Conservation (phyloP, 2,888 invertebrate species). For the Acleris literana region DNA sequence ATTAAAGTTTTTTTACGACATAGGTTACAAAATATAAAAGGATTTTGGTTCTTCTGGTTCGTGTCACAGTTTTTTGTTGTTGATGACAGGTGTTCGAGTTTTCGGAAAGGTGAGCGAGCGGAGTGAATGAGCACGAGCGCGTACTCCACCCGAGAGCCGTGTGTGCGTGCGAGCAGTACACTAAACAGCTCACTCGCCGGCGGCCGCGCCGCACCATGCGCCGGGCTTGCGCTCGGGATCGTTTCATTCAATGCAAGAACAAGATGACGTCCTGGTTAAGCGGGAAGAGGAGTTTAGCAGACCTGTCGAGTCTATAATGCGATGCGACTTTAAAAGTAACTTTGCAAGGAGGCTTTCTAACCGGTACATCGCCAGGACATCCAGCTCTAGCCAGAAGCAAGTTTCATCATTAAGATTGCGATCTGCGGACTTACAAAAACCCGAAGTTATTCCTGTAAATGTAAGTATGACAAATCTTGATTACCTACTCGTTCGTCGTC, state of each 20-base stretch:
- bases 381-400: constrained; percentile 51
- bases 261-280: constrained; percentile 48
- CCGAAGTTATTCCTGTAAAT: constrained; percentile 49
- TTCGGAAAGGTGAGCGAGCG: too few species aligned
- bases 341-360: constrained; percentile 78
- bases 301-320: constrained; percentile 78
- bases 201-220: too few species aligned
- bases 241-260: constrained; percentile 45
- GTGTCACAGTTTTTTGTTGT: too few species aligned
- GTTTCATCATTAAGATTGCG: constrained; percentile 58
- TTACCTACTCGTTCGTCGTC: not conserved
- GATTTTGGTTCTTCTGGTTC: too few species aligned
- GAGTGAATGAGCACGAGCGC: too few species aligned
- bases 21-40: too few species aligned
- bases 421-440: constrained; percentile 42
- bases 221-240: too few species aligned
- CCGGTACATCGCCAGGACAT: constrained; percentile 65
- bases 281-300: constrained; percentile 66
- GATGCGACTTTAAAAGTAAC: constrained; percentile 78
- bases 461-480: constrained; percentile 54
- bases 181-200: too few species aligned
- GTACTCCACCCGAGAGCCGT: too few species aligned
- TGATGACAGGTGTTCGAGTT: too few species aligned
- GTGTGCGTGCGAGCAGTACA: too few species aligned
- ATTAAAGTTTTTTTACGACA: too few species aligned